A percentile compares a stretch with the other conserved stretches of the same genome.
phyloP scores from a whole-genome alignment of 2,888 invertebrate species.

The Pristionchus mayeri region DNA sequence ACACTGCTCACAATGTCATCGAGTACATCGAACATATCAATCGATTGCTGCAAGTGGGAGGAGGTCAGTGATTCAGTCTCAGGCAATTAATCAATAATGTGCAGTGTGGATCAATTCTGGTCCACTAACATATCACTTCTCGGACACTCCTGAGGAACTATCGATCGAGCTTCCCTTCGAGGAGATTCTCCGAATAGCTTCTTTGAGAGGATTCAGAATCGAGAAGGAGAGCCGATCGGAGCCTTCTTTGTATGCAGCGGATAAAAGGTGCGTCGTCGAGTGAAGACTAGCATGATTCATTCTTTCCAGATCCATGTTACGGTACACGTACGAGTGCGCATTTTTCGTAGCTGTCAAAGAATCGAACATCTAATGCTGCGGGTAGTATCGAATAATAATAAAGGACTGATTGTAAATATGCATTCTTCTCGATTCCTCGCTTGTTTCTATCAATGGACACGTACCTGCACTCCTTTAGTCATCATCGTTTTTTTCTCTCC shows the following conservation, averaged over 20 bases:
- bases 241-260: constrained; percentile 28
- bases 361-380: neutral
- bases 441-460: constrained; percentile 13
- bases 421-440: neutral
- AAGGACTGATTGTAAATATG: neutral
- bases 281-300: neutral
- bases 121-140: constrained; percentile 87
- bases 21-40: constrained; percentile 84
- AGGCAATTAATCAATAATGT: neutral
- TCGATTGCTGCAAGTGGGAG: constrained; percentile 79
- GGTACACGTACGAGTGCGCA: constrained; percentile 59
- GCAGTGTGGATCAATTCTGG: constrained; percentile 79
- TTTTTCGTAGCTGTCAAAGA: constrained; percentile 58
- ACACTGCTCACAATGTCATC: constrained; percentile 96
- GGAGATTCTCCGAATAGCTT: constrained; percentile 50
- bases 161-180: constrained; percentile 64
- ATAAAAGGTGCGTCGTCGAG: constrained; percentile 52
- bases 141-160: constrained; percentile 62
- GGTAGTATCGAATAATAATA: constrained; percentile 2
- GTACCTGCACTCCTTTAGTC: neutral
- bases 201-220: constrained; percentile 33
- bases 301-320: constrained; percentile 58
- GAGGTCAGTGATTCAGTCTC: neutral
- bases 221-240: constrained; percentile 18
- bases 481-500: neutral